phyloP scores from a whole-genome alignment of 30 jellyfish, hydroid and myxozoan species.

The Nemopilema nomurai region DNA sequence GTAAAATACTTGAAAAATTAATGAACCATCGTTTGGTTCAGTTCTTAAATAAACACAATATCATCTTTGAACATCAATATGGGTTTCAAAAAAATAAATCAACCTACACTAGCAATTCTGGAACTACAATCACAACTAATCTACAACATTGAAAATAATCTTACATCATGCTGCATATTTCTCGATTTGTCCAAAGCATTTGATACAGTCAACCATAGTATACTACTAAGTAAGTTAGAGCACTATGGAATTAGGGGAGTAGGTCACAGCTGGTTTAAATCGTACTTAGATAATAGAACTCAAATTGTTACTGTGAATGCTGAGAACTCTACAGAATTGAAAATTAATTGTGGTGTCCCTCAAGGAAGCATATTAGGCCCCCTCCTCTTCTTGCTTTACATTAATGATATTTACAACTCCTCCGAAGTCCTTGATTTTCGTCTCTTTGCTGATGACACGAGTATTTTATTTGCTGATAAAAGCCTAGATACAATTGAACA shows the following conservation, averaged over 20 bases:
- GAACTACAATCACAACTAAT: conserved; percentile 24
- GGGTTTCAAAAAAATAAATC: conserved; percentile 47
- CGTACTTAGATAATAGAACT: conserved; percentile 8
- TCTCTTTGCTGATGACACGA: conserved; percentile 49
- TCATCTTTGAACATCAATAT: conserved; percentile 17
- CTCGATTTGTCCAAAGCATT: conserved; percentile 45
- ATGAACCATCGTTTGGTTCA: conserved; percentile 34
- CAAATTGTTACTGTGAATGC: conserved; percentile 17
- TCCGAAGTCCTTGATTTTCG: conserved; percentile 31
- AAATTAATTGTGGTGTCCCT: conserved; percentile 46
- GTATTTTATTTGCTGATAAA: conserved; percentile 18
- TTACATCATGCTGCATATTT: conserved; percentile 27
- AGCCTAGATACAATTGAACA: conserved; percentile 13
- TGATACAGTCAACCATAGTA: conserved; percentile 44
- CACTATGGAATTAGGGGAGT: conserved; percentile 42
- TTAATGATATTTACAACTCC: conserved; percentile 39
- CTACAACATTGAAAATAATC: neutral
- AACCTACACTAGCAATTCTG: conserved; percentile 22
- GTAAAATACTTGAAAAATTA: conserved; percentile 22
- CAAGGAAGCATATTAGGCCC: conserved; percentile 68
- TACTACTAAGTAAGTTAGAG: conserved; percentile 20
- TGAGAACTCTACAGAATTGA: neutral
- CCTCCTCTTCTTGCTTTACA: conserved; percentile 32
- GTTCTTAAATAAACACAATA: conserved; percentile 22
- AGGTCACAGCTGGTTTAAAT: conserved; percentile 22